Percentiles rank a stretch among this genome's conserved stretches.
These are phyloP conservation scores for Notothenia rossii DNA, from an alignment of 2,113 vertebrate species.

Conservation along the genomic window DNA sequence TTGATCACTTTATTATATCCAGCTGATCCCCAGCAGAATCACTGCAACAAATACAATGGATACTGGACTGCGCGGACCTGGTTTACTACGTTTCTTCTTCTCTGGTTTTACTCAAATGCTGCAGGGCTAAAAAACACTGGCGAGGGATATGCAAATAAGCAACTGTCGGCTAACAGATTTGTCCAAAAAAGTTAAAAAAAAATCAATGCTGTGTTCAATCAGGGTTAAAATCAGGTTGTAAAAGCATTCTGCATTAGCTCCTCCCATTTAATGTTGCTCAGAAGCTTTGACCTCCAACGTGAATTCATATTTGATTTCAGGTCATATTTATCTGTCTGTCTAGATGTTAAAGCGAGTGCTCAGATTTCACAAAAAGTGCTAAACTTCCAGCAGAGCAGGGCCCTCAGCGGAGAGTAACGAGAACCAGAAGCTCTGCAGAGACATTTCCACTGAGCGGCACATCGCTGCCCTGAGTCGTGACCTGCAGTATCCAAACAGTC, in stretches of 20 bases:
- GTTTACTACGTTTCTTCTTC: slow-evolving; percentile 52
- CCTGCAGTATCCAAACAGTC: slow-evolving; percentile 45
- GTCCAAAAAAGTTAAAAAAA: too few relatives aligned
- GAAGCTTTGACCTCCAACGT: not conserved
- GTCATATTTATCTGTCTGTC: not conserved
- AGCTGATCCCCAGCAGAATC: slow-evolving; percentile 62
- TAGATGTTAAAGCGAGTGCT: slow-evolving; percentile 13
- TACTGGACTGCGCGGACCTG: slow-evolving; percentile 36
- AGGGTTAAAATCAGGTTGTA: too few relatives aligned
- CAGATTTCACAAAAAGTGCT: slow-evolving; percentile 44
- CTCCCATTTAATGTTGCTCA: not conserved
- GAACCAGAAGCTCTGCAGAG: slow-evolving; percentile 62
- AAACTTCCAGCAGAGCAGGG: slow-evolving; percentile 30
- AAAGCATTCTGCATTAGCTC: not conserved
- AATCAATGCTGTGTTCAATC: too few relatives aligned
- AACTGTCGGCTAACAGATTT: too few relatives aligned
- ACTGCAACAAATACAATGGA: slow-evolving; percentile 38
- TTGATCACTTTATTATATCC: slow-evolving; percentile 68
- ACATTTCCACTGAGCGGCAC: slow-evolving; percentile 54
- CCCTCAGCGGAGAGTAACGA: slow-evolving; percentile 51
- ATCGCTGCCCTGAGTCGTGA: slow-evolving; percentile 42
- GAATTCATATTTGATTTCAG: not conserved
- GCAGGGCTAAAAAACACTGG: slow-evolving; percentile 23
- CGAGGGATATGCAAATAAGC: too few relatives aligned
- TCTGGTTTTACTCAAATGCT: slow-evolving; percentile 44